Evolutionary conservation across 2,888 invertebrate species (phyloP), one percentile per base, ranked within the genome.

Genomic region (Cheilosia grossa): DNA sequence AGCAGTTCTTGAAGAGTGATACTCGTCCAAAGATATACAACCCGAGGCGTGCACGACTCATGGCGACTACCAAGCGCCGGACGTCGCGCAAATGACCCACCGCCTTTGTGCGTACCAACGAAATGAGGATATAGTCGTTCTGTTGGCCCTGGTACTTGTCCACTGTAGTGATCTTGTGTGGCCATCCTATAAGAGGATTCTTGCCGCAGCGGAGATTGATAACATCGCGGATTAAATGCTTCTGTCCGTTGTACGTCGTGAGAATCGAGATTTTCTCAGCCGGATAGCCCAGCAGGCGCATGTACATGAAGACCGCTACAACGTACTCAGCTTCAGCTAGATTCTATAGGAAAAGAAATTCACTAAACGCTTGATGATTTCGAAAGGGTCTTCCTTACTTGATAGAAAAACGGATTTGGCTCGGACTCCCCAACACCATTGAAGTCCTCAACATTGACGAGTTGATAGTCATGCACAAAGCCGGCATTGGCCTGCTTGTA

Each of bases 91-190:
- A 94, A 93, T 99, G 99, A 44, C 99, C 99, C n/a, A 99, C 99
- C 0, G 98, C 97, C 90, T 96, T 96, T 0, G 99, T 99, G 86
- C 99, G 94, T 24, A 99, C 99, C 58, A 99, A 93, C 0, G 99
- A 99, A 61, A 99, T 94, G 17, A 99, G 93, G 81, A 99, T 98
- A 90, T 97, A 98, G 92, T 99, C 99, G 92, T 99, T 99, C 92
- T 99, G 99, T 90, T 99, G 99, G 75, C 99, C 99, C 91, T 99
- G 99, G 92, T 98, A 99, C 91, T 99, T 99, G 93, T 99, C 99
- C 19, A 99, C 99, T 0, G 99, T 99, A 0, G 97, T 97, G 30
- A 97, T 95, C 93, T 98, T 98, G 88, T 96, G 95, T 0, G 98
- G 98, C 89, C 95, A 93, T 19, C 99, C 99, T 88, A 99, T 98